Conservation (phyloP, 1,140 invertebrate genomes). For the Magallana gigas region DNA sequence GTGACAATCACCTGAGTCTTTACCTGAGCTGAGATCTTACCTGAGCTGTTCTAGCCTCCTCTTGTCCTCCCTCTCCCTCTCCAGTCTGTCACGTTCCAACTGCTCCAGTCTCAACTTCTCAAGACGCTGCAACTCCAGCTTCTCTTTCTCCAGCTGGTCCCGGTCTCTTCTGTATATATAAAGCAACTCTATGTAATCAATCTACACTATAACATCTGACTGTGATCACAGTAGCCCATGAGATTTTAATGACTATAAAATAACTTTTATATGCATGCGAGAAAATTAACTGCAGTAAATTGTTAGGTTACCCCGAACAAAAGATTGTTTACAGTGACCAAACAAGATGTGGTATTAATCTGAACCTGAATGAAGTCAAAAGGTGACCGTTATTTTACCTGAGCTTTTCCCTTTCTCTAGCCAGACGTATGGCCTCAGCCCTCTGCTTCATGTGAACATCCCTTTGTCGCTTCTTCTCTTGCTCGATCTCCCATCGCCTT, state of each 20-base stretch:
- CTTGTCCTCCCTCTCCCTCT: conserved; percentile 89
- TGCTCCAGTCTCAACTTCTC: conserved; percentile 74
- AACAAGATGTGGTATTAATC: too few species aligned
- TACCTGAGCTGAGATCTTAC: conserved; percentile 42
- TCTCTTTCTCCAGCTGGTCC: conserved; percentile 88
- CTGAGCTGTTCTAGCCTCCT: conserved; percentile 81
- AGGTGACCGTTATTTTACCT: conserved; percentile 59
- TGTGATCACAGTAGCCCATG: not conserved
- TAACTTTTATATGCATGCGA: too few species aligned
- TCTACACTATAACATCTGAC: not conserved
- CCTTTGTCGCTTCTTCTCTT: conserved; percentile 82
- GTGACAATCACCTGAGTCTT: not conserved
- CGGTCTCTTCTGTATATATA: conserved; percentile 83
- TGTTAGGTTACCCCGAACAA: too few species aligned
- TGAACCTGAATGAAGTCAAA: too few species aligned
- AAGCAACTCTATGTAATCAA: not conserved
- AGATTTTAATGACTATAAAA: too few species aligned
- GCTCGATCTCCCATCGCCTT: conserved; percentile 84
- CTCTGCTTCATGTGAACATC: conserved; percentile 89
- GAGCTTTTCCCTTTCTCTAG: conserved; percentile 79
- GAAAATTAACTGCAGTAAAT: too few species aligned
- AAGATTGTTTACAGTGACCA: too few species aligned
- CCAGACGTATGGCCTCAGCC: conserved; percentile 88
- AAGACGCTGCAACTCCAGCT: conserved; percentile 83
- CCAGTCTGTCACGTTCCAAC: conserved; percentile 90